Base-by-base conservation (phyloP, 2,797 vertebrate genomes). In the Acanthornis magna region DNA sequence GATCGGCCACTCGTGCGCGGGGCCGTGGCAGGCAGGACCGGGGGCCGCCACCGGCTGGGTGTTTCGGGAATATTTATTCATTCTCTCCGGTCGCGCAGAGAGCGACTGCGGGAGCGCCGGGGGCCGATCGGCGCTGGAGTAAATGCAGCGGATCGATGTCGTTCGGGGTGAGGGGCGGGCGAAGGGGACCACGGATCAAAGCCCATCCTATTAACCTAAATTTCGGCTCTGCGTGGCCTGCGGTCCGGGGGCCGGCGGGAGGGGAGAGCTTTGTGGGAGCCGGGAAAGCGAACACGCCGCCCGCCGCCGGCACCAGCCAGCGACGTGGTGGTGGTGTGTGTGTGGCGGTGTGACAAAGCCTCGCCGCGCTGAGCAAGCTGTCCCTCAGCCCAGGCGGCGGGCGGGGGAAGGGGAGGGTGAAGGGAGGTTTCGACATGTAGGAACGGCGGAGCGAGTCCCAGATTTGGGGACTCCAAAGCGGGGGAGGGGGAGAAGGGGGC, bases 331-430 rank as follows among this genome's bases (percentile, higher is more conserved):
- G 91, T 76, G 85, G 76, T 61, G 81, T 88, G 95, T 91, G 90
- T 95, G 96, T 91, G 92, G 97, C 96, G 77, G 48, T 84, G 96
- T 97, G 97, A 98, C 97, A 98, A 98, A 98, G 97, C 97, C 96
- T 91, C 53, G 96, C 90, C 84, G 97, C 91, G 85, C 90, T 92
- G 93, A 96, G 96, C 96, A 82, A 96, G 95, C 95, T 93, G 93
- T 92, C 92, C 92, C 91, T 92, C 89, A 90, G 93, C 84, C 75
- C 76, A 42, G 78, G 95, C 76, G 71, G 67, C 66, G 75, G 92
- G 85, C 77, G 85, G 79, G 87, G 93, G 71, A 85, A 85, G 76
- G 70, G 82, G 84, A 96, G 94, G 88, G 42, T 34, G 68, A 53
- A 58, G 80, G 90, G 61, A 83, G 92, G 65, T 92, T 89, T 92